Evolutionary conservation across 64 coral and sea anemone species (phyloP).

Genomic region (Actinia equina): DNA sequence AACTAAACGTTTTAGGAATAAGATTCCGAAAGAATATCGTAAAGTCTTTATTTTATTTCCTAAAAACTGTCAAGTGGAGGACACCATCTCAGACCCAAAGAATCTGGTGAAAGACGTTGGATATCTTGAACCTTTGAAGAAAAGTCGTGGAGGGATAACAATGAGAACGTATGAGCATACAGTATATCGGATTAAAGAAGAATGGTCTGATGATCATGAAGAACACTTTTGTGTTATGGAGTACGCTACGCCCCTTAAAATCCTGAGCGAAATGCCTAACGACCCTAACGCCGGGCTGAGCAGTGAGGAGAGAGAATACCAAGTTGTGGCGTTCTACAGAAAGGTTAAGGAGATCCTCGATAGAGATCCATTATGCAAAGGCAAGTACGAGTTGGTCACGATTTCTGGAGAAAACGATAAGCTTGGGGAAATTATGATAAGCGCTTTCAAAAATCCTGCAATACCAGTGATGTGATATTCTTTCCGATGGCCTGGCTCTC

Average conservation of each 20-base stretch:
- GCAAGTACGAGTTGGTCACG: constrained; percentile 66
- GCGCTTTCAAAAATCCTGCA: not conserved
- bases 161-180: constrained; percentile 42
- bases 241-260: constrained; percentile 67
- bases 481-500: too few species aligned
- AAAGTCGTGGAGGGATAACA: constrained; percentile 37
- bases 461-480: not conserved
- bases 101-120: constrained; percentile 16
- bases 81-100: constrained; percentile 9
- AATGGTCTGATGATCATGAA: not conserved
- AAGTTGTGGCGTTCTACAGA: constrained; percentile 49
- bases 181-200: constrained; percentile 17
- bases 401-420: not conserved
- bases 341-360: constrained; percentile 68
- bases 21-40: not conserved
- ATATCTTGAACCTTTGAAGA: constrained; percentile 11
- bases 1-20: not conserved
- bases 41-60: constrained; percentile 65
- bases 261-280: constrained; percentile 59
- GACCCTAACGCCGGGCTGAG: constrained; percentile 19
- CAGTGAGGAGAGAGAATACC: constrained; percentile 54
- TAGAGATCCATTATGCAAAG: constrained; percentile 32
- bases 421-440: not conserved
- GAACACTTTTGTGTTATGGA: constrained; percentile 39
- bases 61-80: constrained; percentile 35